Evolutionary conservation across 2,888 invertebrate species (phyloP), one percentile per base, ranked within the genome.

Genomic region (Drosophila stalkeri): DNA sequence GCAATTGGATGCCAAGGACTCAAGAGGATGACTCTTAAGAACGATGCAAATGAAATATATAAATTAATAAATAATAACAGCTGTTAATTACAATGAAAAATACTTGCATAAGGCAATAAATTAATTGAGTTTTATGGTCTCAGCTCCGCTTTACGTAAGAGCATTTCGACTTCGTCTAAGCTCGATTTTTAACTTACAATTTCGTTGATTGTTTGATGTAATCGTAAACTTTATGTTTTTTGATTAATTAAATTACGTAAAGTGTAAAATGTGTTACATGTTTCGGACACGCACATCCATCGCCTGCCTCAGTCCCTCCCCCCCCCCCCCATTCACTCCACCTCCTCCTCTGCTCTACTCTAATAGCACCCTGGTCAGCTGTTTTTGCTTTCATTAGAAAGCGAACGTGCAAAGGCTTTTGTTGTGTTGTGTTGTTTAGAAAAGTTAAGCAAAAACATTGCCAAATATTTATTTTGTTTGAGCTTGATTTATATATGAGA

Each of bases 161-260:
- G 82, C 54, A 74, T 70, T 69, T 44, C n/a, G 2, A 16, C 27
- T 72, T 54, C 62, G 69, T 37, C 57, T 69, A 47, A 35, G 35
- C 67, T 41, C 31, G 59, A 63, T 63, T 51, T 27, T 27, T 27
- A 27, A 27, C 27, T 27, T 27, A 27, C 27, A 27, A 27, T 27
- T 27, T 27, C 27, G 49, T 68, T 79, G 72, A 72, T 69, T 75
- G 80, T 46, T 75, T 69, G 59, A 69, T 80, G 81, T 57, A 85
- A 85, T 80, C 77, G 54, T 72, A 70, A 60, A 61, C 77, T 72
- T 75, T 70, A 86, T 81, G 78, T 68, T 64, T 74, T 81, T 86
- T 77, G 57, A 69, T 85, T 86, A 84, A 85, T 82, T 84, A 79
- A 86, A 86, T 85, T 85, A 85, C 86, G 77, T 85, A 85, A 85